These are phyloP conservation scores for Fragariocoptes setiger DNA, from an alignment of 1,140 invertebrate species.

Conservation along the genomic window DNA sequence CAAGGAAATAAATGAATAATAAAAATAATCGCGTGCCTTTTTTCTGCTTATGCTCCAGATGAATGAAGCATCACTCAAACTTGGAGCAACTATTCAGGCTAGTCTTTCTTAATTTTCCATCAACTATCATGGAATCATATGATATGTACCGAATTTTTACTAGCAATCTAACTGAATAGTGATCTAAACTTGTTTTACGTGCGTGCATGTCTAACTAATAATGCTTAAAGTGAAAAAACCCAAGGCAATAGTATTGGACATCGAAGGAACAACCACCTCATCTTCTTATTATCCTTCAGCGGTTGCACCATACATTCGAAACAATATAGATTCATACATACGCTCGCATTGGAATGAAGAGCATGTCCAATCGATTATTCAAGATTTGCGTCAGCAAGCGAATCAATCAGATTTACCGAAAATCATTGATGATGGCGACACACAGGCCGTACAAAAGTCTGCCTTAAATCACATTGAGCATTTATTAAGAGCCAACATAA, in stretches of 20 bases:
- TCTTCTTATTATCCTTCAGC: neutral
- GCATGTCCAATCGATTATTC: neutral
- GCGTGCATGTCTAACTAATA: no score
- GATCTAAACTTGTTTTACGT: no score
- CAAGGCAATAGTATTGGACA: constrained; percentile 2
- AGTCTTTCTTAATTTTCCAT: no score
- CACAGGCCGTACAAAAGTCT: neutral
- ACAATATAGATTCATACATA: neutral
- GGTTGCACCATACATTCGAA: constrained; percentile 1
- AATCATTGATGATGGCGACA: neutral
- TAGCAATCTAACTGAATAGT: no score
- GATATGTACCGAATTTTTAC: no score
- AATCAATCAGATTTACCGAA: neutral
- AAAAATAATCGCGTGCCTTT: no score
- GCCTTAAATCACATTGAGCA: neutral
- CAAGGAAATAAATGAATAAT: no score
- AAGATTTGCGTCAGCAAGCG: neutral
- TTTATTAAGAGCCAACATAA: neutral
- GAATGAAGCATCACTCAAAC: no score
- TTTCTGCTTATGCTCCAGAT: no score
- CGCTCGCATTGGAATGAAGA: neutral
- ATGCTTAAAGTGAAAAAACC: constrained; percentile 1
- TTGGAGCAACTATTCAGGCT: no score
- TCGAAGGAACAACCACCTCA: constrained; percentile 5
- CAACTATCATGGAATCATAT: no score